Evolutionary conservation across 2,797 vertebrate genomes (phyloP), one percentile per base, ranked within the genome.

Genomic region (Percopsis omiscomaycus): DNA sequence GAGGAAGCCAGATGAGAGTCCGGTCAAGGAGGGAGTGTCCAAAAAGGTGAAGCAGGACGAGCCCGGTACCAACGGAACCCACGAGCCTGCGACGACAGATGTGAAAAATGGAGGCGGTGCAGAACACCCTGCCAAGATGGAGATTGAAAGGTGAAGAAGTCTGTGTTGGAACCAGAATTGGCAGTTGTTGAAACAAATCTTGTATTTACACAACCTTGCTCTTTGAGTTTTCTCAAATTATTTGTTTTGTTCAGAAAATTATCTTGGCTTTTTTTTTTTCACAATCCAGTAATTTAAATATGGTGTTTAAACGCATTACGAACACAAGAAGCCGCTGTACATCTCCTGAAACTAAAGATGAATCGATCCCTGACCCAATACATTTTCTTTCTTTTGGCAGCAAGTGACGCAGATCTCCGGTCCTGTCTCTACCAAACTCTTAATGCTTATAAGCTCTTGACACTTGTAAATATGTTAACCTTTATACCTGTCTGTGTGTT

Each of bases 1-100:
- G 90, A 89, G 90, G 70, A 91, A 90, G 74, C 87, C 80, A 30
- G 89, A 91, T 30, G 87, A 89, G 52, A 91, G 89, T 80, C 89
- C 88, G 0, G 78, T 78, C 51, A 88, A 89, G 66, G 87, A 85
- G 46, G 61, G 52, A 0, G n/a, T 0, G 2, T 30, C 68, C 0
- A 91, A 91, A 81, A 91, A 88, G 77, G 15, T 71, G 69, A 91
- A 89, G 81, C 83, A 84, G 63, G 81, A 76, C 0, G 64, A 60
- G 0, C 32, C 1, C 4, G 11, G 59, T 29, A 13, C 52, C 0
- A 61, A 69, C 0, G 52, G 55, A 0, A 64, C 1, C 0, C 3
- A 69, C 28, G 28, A 48, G 42, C 9, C 67, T 13, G 22, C 61
- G 0, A 32, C 65, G 0, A 37, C 37, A 2, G 37, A 4, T 5